These are phyloP conservation scores for Galaxias olidus DNA, from an alignment of 2,797 vertebrate species.

Conservation along the genomic window DNA sequence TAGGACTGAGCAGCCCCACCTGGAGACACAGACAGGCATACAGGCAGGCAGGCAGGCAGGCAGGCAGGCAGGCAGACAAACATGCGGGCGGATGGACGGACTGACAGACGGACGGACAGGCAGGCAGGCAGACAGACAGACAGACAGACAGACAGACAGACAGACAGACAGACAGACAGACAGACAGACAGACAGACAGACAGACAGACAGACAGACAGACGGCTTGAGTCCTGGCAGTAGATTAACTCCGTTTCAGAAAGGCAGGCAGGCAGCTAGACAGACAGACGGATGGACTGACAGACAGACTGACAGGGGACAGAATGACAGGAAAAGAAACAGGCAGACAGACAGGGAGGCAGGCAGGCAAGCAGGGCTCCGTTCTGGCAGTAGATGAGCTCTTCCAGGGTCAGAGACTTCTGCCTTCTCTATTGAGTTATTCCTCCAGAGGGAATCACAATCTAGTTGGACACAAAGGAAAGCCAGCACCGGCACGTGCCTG, in stretches of 20 bases:
- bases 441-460: constrained; percentile 24
- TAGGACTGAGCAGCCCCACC: background rate
- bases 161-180: background rate
- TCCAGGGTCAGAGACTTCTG: constrained; percentile 34
- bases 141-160: background rate
- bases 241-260: no score
- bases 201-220: background rate
- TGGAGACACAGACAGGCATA: background rate
- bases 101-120: background rate
- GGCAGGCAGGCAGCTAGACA: background rate
- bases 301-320: background rate
- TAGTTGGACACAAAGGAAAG: constrained; percentile 31
- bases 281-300: background rate
- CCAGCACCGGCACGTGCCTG: constrained; percentile 4
- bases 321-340: background rate
- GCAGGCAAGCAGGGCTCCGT: no score
- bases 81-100: constrained; percentile 2
- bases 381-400: constrained; percentile 26
- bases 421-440: constrained; percentile 32
- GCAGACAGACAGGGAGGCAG: background rate
- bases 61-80: background rate
- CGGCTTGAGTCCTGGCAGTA: no score
- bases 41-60: background rate
- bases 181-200: background rate
- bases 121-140: background rate